Evolutionary conservation across 2,888 invertebrate genomes (phyloP).

Genomic region (Empis livida): DNA sequence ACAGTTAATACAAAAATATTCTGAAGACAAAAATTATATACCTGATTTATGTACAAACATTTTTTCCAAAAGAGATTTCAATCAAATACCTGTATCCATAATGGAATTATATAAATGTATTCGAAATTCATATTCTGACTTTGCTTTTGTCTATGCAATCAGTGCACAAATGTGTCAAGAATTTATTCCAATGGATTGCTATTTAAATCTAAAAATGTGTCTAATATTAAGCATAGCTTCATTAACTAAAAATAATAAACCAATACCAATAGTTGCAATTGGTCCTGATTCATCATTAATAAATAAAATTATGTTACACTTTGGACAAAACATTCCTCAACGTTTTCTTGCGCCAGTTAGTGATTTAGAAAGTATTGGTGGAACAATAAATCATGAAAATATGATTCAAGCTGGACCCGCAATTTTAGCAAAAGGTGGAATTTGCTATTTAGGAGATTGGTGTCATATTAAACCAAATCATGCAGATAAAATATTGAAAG

Average conservation of each 20-base stretch:
- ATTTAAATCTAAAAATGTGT: conserved; percentile 34
- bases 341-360: conserved; percentile 26
- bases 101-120: conserved; percentile 22
- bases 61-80: conserved; percentile 9
- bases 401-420: conserved; percentile 32
- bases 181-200: conserved; percentile 33
- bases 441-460: conserved; percentile 35
- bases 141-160: conserved; percentile 32
- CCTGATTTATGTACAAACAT: background rate
- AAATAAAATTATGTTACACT: conserved; percentile 20
- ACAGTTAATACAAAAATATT: background rate
- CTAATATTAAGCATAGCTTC: conserved; percentile 35
- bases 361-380: conserved; percentile 18
- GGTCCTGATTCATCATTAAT: conserved; percentile 23
- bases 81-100: conserved; percentile 19
- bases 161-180: conserved; percentile 32
- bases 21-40: background rate
- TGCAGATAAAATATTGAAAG: conserved; percentile 22
- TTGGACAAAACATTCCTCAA: conserved; percentile 24
- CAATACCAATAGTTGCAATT: conserved; percentile 27
- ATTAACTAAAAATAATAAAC: conserved; percentile 26
- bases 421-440: conserved; percentile 30
- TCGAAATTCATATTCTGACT: conserved; percentile 26
- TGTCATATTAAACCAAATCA: conserved; percentile 19
- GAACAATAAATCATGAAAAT: conserved; percentile 10